Base-by-base conservation (phyloP, 2,797 vertebrate species). In the Acanthornis magna region DNA sequence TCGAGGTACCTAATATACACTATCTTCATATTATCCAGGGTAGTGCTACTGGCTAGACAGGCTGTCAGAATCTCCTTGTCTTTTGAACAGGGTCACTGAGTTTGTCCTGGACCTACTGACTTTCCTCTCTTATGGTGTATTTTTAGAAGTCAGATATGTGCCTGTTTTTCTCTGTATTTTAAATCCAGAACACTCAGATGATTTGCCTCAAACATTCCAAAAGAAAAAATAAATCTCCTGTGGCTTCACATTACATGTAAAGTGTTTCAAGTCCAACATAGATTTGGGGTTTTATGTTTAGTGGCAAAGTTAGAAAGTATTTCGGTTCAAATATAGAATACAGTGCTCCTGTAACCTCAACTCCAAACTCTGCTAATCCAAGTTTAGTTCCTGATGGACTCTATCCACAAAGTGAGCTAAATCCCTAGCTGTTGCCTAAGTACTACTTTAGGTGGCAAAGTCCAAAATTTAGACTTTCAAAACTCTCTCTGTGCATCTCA, bases 141-240 rank as follows among this genome's bases (percentile, higher is more conserved):
- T 92, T 95, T 87, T 92, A 73, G 80, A 87, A 86, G 81, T 65
- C 57, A 25, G 60, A 91, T 67, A 54, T 3, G 2, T 80, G 71
- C 38, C 75, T 83, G 34, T 5, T 89, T 87, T 91, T 71, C 50
- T 70, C 67, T 80, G 53, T 26, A 34, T 83, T 85, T 96, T 67
- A 74, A 85, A 82, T 74, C 47, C 54, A 58, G 79, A 79, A 87
- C 20, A 34, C 51, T 89, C 20, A 19, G 43, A 75, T 27, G 9
- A 95, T 94, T 82, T 82, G 43, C 81, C 81, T 95, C 88, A 95
- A 73, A 61, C 48, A 85, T 82, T 95, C 86, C 86, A 68, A 89
- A 91, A 82, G 63, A 61, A 91, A 94, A 97, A 94, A 82, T 82
- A 91, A 94, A 90, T 91, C 91, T 94, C 60, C 57, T 83, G 84